Base-by-base conservation (phyloP, 2,888 invertebrate species). In the Cybosia mesomella region DNA sequence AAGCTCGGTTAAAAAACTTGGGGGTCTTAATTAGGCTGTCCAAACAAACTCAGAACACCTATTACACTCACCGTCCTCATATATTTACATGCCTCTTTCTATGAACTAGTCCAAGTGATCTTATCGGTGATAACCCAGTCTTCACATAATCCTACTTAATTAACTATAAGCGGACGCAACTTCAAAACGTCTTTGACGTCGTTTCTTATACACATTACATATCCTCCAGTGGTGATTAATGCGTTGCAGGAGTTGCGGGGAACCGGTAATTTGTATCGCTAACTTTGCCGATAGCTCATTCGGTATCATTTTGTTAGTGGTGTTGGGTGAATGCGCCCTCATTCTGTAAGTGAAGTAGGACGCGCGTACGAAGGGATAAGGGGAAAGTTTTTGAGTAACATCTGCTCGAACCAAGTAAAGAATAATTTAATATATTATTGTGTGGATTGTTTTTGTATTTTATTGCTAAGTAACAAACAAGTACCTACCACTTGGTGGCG, bases 201-300 rank as follows among this genome's bases (percentile, higher is more conserved):
- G 13, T 66, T 64, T 49, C 63, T 62, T 57, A 58, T 59, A 63
- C 67, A 49, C 32, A 64, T 69, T 34, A 54, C 49, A 39, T 28
- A 13, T 55, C 64, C 55, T 28, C 36, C 55, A 39, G 32, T 67
- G 57, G 53, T 66, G 68, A 77, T 68, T 67, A 64, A 77, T 77
- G 67, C 36, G 39, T 61, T 49, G 15, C 53, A n/a, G 34, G 24
- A 68, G 49, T 54, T n/a, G 21, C n/a, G 36, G 24, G n/a, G 57
- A 53, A 68, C 39, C 36, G 21, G 64, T 71, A 74, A 78, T 78
- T 76, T 71, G 70, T 76, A 34, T 21, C 22, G 54, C 55, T n/a
- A 77, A 77, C 76, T 77, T 76, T 54, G 39, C 67, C 61, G 43
- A 72, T 77, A 66, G 34, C 32, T 77, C 76, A 69, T 58, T 66